Evolutionary conservation across 2,888 invertebrate genomes (phyloP).

Genomic region (Acrocera orbiculus): DNA sequence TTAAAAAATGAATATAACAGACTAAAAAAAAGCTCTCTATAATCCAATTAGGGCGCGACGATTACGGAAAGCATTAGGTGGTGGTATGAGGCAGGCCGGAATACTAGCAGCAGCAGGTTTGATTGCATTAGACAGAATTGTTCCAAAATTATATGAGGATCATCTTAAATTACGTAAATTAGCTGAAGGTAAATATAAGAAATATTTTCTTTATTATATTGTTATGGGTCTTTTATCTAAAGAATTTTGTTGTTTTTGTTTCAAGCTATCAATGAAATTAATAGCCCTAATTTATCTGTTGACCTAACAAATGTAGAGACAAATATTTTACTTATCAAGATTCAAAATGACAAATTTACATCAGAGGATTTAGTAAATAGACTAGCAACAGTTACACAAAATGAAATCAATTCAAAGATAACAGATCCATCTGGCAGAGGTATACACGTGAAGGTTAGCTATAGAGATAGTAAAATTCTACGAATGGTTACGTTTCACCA

Average conservation of each 20-base stretch:
- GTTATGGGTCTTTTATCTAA: conserved; percentile 1
- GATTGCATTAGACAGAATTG: conserved; percentile 63
- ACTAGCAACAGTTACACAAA: conserved; percentile 31
- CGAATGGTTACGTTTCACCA: conserved; percentile 57
- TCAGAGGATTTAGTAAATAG: conserved; percentile 39
- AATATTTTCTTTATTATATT: background rate
- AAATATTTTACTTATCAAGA: conserved; percentile 55
- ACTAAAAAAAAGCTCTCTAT: too few species aligned
- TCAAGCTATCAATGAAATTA: conserved; percentile 41
- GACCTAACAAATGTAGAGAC: conserved; percentile 46
- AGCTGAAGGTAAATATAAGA: conserved; percentile 39
- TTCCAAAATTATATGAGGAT: conserved; percentile 52
- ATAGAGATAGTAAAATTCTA: conserved; percentile 39
- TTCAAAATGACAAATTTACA: conserved; percentile 36
- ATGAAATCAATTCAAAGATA: conserved; percentile 35
- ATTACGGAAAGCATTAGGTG: conserved; percentile 73
- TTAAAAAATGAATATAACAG: background rate
- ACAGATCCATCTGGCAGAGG: conserved; percentile 27
- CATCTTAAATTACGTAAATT: conserved; percentile 51
- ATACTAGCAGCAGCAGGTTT: conserved; percentile 79
- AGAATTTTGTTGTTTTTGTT: conserved; percentile 9
- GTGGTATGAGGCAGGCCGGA: conserved; percentile 87
- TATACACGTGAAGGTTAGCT: conserved; percentile 41
- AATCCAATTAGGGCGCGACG: conserved; percentile 47
- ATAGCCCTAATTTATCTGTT: conserved; percentile 42